A percentile compares a stretch with the other conserved stretches of the same genome.
Conservation (phyloP, 1,140 invertebrate species). For the Dendroctonus ponderosae region DNA sequence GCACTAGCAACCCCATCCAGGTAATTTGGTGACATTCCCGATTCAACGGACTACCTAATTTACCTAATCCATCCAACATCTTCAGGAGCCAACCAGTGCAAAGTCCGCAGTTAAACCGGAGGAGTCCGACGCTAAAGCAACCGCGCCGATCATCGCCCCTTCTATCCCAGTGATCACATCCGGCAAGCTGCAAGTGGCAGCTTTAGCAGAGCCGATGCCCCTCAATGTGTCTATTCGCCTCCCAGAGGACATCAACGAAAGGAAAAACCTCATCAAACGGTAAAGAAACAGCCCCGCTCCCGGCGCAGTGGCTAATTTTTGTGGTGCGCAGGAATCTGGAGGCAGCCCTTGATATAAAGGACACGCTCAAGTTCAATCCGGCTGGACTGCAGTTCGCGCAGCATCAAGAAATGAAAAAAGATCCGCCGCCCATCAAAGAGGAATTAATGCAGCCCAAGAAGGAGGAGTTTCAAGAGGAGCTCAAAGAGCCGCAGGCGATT, state of each 20-base stretch:
- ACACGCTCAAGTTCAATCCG: constrained; percentile 40
- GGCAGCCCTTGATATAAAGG: constrained; percentile 35
- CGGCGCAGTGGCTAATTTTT: background rate
- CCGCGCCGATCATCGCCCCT: constrained; percentile 37
- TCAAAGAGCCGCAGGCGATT: constrained; percentile 22
- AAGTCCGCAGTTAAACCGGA: constrained; percentile 22
- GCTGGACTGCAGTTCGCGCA: constrained; percentile 32
- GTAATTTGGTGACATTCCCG: background rate
- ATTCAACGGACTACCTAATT: no score
- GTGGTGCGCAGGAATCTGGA: constrained; percentile 38
- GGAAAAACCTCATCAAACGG: constrained; percentile 48
- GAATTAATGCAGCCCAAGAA: constrained; percentile 48
- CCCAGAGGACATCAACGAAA: constrained; percentile 49
- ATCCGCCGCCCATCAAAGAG: constrained; percentile 47
- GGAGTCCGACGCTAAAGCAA: constrained; percentile 17
- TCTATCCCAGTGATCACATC: constrained; percentile 40
- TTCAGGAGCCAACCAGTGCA: background rate
- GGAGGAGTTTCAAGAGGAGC: constrained; percentile 40
- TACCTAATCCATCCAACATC: background rate
- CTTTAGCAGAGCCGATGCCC: constrained; percentile 38
- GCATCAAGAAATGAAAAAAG: constrained; percentile 35
- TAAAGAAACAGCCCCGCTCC: background rate
- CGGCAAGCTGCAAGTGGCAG: constrained; percentile 31
- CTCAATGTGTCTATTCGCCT: constrained; percentile 49
- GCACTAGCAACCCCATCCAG: constrained; percentile 13